These are phyloP conservation scores for Nyleta sp. DNA, from an alignment of 2,888 invertebrate species.

Conservation along the genomic window DNA sequence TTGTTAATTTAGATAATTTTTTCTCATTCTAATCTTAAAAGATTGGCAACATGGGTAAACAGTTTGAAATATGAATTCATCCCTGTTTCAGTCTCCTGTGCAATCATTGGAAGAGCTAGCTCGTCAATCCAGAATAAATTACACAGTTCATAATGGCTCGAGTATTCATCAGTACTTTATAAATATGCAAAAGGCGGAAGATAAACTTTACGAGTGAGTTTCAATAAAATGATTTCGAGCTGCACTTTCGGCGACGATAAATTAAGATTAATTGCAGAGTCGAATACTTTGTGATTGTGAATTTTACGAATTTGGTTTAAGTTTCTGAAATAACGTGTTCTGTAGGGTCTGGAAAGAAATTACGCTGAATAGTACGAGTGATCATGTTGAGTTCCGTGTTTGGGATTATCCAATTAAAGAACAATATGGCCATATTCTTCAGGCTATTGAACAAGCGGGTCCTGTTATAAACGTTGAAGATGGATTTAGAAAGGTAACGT, in stretches of 20 bases:
- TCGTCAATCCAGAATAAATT: slow-evolving; percentile 93
- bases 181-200: slow-evolving; percentile 96
- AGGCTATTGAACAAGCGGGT: slow-evolving; percentile 91
- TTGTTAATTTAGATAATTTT: too few relatives aligned
- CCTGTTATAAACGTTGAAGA: slow-evolving; percentile 88
- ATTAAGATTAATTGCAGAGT: background rate
- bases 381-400: slow-evolving; percentile 91
- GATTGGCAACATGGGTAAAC: background rate
- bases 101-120: slow-evolving; percentile 94
- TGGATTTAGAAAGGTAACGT: slow-evolving; percentile 88
- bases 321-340: slow-evolving; percentile 28
- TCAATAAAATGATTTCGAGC: background rate
- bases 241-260: background rate
- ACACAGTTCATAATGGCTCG: slow-evolving; percentile 91
- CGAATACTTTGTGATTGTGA: background rate
- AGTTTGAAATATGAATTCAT: background rate
- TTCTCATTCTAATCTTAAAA: too few relatives aligned
- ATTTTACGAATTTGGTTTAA: background rate
- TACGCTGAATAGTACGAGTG: slow-evolving; percentile 91
- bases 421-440: slow-evolving; percentile 93
- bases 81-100: slow-evolving; percentile 88
- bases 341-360: slow-evolving; percentile 94
- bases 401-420: slow-evolving; percentile 98
- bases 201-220: slow-evolving; percentile 90
- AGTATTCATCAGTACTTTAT: slow-evolving; percentile 92